Base-by-base conservation (phyloP, 2,113 vertebrate species). In the Corvus cornix region DNA sequence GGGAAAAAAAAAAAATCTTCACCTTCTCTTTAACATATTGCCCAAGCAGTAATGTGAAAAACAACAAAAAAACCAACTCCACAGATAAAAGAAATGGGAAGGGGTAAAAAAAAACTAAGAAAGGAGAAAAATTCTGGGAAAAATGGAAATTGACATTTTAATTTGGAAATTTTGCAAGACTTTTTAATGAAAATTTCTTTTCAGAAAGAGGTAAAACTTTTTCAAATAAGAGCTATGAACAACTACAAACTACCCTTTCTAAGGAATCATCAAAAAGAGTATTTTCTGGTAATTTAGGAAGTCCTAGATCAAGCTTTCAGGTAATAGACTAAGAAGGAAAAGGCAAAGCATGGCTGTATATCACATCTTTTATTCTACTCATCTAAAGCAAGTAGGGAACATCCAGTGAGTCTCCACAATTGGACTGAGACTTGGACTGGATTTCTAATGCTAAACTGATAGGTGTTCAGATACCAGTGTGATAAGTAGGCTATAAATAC, bases 391-490 rank as follows among this genome's bases (percentile, higher is more conserved):
- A 90, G 52, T 8, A 67, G 37, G 30, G 23, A 77, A 77, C 16
- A 75, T 72, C 43, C 31, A 69, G 68, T 4, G 66, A 76, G 31
- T 43, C 20, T 72, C 35, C 69, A 76, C 73, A 89, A 64, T 28
- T 81, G 90, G 37, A 93, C 13, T 90, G 88, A 88, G 69, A 35
- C 52, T 90, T 84, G 68, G 76, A 95, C 90, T 96, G 76, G 94
- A 94, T 97, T 96, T 85, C 76, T 89, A 95, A 88, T 24, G 31
- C 69, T 95, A 87, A 94, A 96, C 56, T 93, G 88, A 95, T 88
- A 94, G 79, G 73, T 93, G 66, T 69, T 96, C 83, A 86, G 89
- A 89, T 95, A 86, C 31, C 46, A 85, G 72, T 56, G 56, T 75
- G 74, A 93, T 93, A 94, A 94, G 68, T 39, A 84, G 64, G 81